Evolutionary conservation across 2,113 vertebrate species (phyloP).

Genomic region (Bubalus kerabau): DNA sequence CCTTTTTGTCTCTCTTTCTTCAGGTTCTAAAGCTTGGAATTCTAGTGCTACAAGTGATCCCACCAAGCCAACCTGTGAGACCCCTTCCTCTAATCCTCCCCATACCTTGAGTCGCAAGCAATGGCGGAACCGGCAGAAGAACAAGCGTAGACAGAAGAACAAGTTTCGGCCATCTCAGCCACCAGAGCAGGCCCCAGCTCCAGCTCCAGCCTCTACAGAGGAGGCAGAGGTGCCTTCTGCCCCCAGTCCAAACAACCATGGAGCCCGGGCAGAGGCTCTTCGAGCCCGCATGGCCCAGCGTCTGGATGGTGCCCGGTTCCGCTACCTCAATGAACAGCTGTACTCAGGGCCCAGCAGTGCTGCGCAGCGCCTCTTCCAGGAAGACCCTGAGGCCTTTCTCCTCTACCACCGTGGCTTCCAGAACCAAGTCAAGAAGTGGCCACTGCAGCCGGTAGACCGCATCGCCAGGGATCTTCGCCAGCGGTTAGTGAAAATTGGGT

Average conservation of each 20-base stretch:
- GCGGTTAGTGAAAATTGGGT: slow-evolving; percentile 79
- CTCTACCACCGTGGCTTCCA: slow-evolving; percentile 92
- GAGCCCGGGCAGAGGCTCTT: slow-evolving; percentile 68
- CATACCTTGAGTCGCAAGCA: slow-evolving; percentile 64
- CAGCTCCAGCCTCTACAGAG: neutral
- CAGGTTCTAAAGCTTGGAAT: slow-evolving; percentile 31
- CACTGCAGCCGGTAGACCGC: slow-evolving; percentile 85
- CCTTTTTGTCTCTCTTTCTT: neutral
- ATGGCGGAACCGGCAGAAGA: slow-evolving; percentile 77
- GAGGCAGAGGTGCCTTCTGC: neutral
- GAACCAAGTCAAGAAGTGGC: slow-evolving; percentile 89
- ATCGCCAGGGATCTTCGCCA: slow-evolving; percentile 85
- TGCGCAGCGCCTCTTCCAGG: slow-evolving; percentile 84
- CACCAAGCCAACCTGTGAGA: neutral
- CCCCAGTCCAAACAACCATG: neutral
- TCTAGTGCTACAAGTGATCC: neutral
- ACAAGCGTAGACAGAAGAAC: slow-evolving; percentile 69
- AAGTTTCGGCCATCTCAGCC: slow-evolving; percentile 48
- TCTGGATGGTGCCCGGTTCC: slow-evolving; percentile 88
- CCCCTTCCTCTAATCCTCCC: neutral
- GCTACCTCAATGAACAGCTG: slow-evolving; percentile 91
- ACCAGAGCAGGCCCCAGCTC: neutral
- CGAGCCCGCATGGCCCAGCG: slow-evolving; percentile 87
- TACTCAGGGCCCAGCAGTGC: slow-evolving; percentile 87
- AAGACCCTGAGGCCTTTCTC: slow-evolving; percentile 86